Conservation (phyloP, 1,140 invertebrate species). For the Conus betulinus region DNA sequence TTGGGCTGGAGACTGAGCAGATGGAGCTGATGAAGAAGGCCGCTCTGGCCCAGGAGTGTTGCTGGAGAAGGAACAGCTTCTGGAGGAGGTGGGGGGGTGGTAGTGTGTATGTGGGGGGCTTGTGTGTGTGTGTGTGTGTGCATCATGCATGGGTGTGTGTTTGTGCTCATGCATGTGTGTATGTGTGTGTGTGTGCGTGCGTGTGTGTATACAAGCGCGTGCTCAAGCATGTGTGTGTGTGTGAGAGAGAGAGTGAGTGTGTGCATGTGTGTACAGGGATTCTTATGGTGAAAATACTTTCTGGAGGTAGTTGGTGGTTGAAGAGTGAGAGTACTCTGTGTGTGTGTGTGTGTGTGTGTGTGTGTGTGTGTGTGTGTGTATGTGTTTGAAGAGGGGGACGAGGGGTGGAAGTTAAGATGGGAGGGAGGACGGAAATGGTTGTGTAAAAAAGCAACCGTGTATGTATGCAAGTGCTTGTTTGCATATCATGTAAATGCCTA, state of each 20-base stretch:
- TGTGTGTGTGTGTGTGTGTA: not conserved
- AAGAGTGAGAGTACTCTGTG: too few species aligned
- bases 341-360: not conserved
- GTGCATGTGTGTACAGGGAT: not conserved
- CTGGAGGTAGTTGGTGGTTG: too few species aligned
- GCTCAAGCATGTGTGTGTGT: not conserved
- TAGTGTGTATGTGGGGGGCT: not conserved
- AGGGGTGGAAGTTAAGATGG: too few species aligned
- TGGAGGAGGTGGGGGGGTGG: slow-evolving; percentile 63
- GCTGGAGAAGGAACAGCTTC: slow-evolving; percentile 72
- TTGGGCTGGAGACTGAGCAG: slow-evolving; percentile 72
- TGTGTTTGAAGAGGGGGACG: too few species aligned
- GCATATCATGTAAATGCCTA: too few species aligned
- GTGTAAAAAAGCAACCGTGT: too few species aligned
- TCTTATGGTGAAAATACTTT: too few species aligned
- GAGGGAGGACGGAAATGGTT: too few species aligned
- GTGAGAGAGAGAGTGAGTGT: not conserved
- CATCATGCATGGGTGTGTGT: not conserved
- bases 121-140: not conserved
- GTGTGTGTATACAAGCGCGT: not conserved
- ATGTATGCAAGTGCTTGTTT: too few species aligned
- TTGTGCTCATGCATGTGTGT: not conserved
- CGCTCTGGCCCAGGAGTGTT: slow-evolving; percentile 72
- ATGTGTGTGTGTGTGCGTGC: not conserved
- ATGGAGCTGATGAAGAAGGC: slow-evolving; percentile 74